Percentiles rank a stretch among this genome's conserved stretches.
Conservation (phyloP, 92 coral and sea anemone species). For the Porites lobata region DNA sequence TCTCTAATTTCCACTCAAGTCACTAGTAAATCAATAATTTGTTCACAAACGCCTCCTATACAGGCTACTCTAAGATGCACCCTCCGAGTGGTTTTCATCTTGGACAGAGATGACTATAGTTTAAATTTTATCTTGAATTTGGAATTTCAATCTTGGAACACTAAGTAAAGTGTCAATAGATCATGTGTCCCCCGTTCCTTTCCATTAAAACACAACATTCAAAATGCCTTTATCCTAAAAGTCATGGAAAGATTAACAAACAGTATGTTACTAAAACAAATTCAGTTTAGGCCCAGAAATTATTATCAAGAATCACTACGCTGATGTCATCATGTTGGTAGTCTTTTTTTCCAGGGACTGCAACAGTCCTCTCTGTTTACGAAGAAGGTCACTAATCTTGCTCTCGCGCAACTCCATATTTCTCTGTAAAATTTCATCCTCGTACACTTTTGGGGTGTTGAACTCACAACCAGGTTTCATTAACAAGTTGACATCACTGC, state of each 20-base stretch:
- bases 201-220: too few relatives aligned
- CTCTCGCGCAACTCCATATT: conserved; percentile 31
- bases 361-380: conserved; percentile 34
- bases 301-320: not conserved
- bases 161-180: too few relatives aligned
- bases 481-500: not conserved
- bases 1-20: too few relatives aligned
- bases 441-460: not conserved
- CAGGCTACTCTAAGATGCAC: too few relatives aligned
- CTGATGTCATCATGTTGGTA: not conserved
- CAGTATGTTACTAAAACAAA: not conserved
- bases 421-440: conserved; percentile 32
- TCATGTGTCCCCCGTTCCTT: too few relatives aligned
- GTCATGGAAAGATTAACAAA: not conserved
- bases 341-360: conserved; percentile 24
- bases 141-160: too few relatives aligned
- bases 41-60: too few relatives aligned
- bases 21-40: too few relatives aligned
- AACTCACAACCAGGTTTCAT: not conserved
- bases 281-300: not conserved
- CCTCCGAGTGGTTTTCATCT: too few relatives aligned
- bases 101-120: too few relatives aligned
- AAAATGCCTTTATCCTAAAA: too few relatives aligned
- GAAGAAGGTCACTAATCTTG: conserved; percentile 26
- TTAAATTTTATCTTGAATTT: too few relatives aligned